phyloP scores from a whole-genome alignment of 1,140 invertebrate species.

The Pseudomyrmex cubaensis region DNA sequence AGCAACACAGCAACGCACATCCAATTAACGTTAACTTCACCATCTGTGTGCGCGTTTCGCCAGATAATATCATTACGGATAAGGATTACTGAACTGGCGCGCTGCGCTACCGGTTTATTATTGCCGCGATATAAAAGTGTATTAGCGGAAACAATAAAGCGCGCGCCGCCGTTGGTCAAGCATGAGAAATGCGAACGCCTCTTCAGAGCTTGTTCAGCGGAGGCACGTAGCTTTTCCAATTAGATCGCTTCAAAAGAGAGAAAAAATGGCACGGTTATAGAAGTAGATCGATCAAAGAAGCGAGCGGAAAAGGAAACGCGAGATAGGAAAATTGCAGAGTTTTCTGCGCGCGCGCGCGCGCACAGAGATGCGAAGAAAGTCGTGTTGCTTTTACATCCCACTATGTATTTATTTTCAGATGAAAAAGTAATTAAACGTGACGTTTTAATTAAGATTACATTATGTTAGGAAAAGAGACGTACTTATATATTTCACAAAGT shows the following conservation, averaged over 20 bases:
- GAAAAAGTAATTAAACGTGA: conserved; percentile 20
- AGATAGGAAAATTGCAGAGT: conserved; percentile 36
- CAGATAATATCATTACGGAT: conserved; percentile 44
- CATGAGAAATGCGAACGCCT: conserved; percentile 1
- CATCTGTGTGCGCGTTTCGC: conserved; percentile 48
- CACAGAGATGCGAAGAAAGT: conserved; percentile 2
- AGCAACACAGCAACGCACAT: conserved; percentile 48
- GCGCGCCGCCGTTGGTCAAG: conserved; percentile 5
- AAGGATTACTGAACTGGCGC: conserved; percentile 54
- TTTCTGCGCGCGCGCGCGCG: not conserved
- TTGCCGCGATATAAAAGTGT: conserved; percentile 59
- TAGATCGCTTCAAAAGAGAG: conserved; percentile 3
- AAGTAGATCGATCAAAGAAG: not conserved
- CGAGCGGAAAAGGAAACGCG: not conserved
- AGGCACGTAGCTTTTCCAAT: conserved; percentile 54
- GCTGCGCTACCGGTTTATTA: conserved; percentile 56
- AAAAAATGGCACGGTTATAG: conserved; percentile 23
- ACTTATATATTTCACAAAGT: no score
- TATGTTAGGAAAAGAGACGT: not conserved
- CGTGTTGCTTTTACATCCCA: not conserved
- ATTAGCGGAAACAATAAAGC: conserved; percentile 64
- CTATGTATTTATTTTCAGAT: not conserved
- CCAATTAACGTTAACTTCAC: conserved; percentile 50
- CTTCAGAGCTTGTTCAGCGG: conserved; percentile 3
- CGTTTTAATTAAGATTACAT: conserved; percentile 11